Base-by-base conservation (phyloP, 1,140 invertebrate genomes). In the Galleria mellonella region DNA sequence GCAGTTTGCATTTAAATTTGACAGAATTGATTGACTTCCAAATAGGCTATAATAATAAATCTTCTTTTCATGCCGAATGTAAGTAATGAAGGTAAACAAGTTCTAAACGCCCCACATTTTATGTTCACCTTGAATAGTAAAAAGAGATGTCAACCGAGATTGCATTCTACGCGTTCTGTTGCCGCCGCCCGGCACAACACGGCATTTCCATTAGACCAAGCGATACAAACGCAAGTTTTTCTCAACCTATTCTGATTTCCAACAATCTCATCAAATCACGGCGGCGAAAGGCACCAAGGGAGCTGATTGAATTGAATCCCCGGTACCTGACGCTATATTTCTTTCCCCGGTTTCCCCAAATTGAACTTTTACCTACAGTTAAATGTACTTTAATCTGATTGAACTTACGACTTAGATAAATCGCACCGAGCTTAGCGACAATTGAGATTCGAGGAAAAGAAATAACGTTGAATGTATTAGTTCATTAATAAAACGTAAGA, bases 231-330 rank as follows among this genome's bases (percentile, higher is more conserved):
- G 58, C 58, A 76, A 71, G 66, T 81, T 83, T 81, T 77, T 71
- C 66, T 72, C 62, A 62, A 72, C 56, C 66, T 70, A 81, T 84
- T 81, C 69, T 74, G 72, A 74, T 81, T 83, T 71, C 63, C 71
- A 74, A 84, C 77, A 83, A 83, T 82, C 81, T 76, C 81, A 84
- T 83, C 81, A 84, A 83, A 84, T 81, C 77, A 72, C 60, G 45
- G 57, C 60, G 56, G 62, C 62, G 66, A 68, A 65, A 81, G 66
- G 70, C 60, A 77, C 67, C 74, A 64, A 72, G 70, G 75, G 77
- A 73, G 55, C 72, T 84, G 81, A 84, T 84, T 83, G 81, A 81
- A 84, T 84, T 83, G 77, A 81, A 73, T 63, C 54, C 74, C 51
- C 61, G 61, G 59, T 72, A 75, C 76, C 71, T 79, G 68, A 45